Conservation (phyloP, 2,113 vertebrate species). For the Syngnathoides biaculeatus region DNA sequence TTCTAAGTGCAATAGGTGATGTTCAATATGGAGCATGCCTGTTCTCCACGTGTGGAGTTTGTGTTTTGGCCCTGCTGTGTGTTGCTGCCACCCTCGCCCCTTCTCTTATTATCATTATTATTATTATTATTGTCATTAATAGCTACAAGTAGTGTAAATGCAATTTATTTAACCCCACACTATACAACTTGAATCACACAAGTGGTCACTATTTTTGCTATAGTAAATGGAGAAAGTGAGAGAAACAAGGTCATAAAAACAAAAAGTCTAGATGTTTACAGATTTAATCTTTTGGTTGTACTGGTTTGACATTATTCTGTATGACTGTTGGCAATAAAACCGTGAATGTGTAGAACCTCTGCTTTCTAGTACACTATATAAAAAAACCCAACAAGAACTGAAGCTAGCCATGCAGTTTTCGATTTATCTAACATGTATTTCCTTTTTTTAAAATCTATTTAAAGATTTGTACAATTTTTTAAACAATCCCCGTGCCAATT, state of each 20-base stretch:
- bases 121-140: constrained; percentile 56
- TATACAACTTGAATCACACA: constrained; percentile 56
- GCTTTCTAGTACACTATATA: constrained; percentile 19
- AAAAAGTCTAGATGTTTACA: constrained; percentile 75
- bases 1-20: constrained; percentile 66
- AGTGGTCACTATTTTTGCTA: constrained; percentile 66
- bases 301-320: constrained; percentile 70
- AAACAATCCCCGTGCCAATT: too few species aligned
- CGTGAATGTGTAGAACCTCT: constrained; percentile 55
- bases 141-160: constrained; percentile 57
- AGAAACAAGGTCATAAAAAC: constrained; percentile 52
- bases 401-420: not conserved
- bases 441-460: too few species aligned
- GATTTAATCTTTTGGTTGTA: constrained; percentile 72
- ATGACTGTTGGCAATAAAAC: constrained; percentile 80
- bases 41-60: constrained; percentile 57
- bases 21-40: constrained; percentile 63
- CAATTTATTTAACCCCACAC: constrained; percentile 60
- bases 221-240: constrained; percentile 31
- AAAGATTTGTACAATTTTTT: too few species aligned
- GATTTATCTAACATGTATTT: too few species aligned
- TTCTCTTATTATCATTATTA: constrained; percentile 46
- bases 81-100: constrained; percentile 63
- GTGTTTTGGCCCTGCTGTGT: constrained; percentile 69
- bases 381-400: not conserved